Conservation (phyloP, 2,113 vertebrate genomes). For the Cyanoderma ruficeps region DNA sequence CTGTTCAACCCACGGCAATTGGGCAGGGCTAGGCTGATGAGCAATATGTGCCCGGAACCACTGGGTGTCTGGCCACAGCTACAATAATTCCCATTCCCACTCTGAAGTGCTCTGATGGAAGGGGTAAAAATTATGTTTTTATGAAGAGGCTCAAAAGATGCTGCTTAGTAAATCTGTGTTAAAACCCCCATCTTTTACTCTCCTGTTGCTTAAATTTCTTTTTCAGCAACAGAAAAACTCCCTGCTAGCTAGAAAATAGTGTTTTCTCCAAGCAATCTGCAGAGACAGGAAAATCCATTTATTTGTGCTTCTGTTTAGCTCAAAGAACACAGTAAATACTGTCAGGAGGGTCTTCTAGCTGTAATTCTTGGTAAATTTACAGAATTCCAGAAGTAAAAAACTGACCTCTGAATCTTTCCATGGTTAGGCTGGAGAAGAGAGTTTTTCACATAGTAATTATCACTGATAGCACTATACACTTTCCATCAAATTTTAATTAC, state of each 20-base stretch:
- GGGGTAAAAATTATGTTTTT: not conserved
- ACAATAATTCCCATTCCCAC: not conserved
- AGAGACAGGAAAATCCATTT: not conserved
- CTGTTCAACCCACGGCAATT: accelerated
- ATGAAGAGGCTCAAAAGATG: not conserved
- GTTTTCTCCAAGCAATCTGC: not conserved
- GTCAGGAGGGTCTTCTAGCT: not conserved
- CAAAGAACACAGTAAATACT: not conserved
- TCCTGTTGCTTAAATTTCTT: not conserved
- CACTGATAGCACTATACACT: not conserved
- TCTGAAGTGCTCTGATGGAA: not conserved
- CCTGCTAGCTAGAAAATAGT: not conserved
- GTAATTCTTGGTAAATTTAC: not conserved
- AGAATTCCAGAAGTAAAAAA: not conserved
- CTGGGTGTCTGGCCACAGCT: not conserved
- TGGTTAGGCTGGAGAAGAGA: not conserved
- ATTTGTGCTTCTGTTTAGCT: not conserved
- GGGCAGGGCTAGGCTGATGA: not conserved
- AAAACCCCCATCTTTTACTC: not conserved
- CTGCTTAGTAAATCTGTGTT: not conserved
- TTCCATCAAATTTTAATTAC: not conserved
- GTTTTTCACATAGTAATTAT: not conserved
- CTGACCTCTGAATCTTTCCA: not conserved
- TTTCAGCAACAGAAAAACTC: not conserved
- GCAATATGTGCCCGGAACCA: not conserved